These are phyloP conservation scores for Hippocampus guttulatus DNA, from an alignment of 2,113 vertebrate species.

Conservation along the genomic window DNA sequence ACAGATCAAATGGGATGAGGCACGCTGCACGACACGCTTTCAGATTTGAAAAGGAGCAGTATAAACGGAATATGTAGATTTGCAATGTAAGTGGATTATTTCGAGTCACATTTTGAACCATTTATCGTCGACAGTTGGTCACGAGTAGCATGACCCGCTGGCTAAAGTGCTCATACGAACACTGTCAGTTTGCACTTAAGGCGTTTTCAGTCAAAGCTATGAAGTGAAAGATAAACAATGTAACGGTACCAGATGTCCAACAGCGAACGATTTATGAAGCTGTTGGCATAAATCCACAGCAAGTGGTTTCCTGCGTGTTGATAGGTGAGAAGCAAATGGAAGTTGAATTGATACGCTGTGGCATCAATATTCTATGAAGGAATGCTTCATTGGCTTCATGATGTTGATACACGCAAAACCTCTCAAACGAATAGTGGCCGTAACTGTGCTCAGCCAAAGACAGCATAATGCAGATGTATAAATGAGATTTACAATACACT, in stretches of 20 bases:
- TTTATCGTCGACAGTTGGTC: conserved; percentile 55
- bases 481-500: conserved; percentile 6
- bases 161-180: conserved; percentile 23
- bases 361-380: conserved; percentile 35
- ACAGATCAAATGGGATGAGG: conserved; percentile 41
- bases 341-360: conserved; percentile 20
- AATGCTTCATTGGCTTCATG: conserved; percentile 19
- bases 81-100: conserved; percentile 52
- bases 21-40: conserved; percentile 45
- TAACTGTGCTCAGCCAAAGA: background rate
- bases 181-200: conserved; percentile 11
- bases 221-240: conserved; percentile 26
- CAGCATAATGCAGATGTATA: background rate
- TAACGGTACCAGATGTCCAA: conserved; percentile 11
- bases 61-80: conserved; percentile 60
- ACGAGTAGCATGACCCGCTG: conserved; percentile 21
- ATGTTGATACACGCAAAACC: conserved; percentile 16
- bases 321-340: conserved; percentile 18
- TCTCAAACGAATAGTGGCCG: conserved; percentile 10
- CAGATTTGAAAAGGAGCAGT: conserved; percentile 27
- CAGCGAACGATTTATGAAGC: conserved; percentile 44
- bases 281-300: conserved; percentile 22
- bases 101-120: conserved; percentile 51
- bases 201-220: conserved; percentile 24
- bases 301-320: conserved; percentile 9